A percentile compares a stretch with the other conserved stretches of the same genome.
These are phyloP conservation scores for Diadema setosum DNA, from an alignment of 35 echinoderm and acorn worm genomes.

Conservation along the genomic window DNA sequence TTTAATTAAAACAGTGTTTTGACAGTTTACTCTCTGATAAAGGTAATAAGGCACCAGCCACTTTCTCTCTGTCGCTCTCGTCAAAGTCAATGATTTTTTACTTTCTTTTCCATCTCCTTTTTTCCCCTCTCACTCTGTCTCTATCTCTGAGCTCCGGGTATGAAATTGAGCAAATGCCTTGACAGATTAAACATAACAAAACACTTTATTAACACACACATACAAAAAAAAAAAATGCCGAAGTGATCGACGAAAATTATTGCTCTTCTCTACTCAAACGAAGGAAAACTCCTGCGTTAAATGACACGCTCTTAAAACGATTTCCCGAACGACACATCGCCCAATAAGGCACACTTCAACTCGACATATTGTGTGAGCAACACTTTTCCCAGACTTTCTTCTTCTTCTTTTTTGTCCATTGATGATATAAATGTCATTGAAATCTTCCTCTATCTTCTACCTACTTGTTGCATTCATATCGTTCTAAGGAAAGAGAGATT, in stretches of 20 bases:
- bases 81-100: too few relatives aligned
- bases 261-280: neutral
- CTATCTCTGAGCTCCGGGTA: neutral
- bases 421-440: too few relatives aligned
- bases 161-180: neutral
- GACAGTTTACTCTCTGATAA: constrained; percentile 3
- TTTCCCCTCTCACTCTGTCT: neutral
- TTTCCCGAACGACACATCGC: neutral
- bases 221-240: neutral
- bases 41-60: neutral
- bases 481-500: too few relatives aligned
- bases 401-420: too few relatives aligned
- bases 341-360: neutral
- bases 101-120: too few relatives aligned
- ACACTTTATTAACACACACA: constrained; percentile 16
- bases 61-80: neutral
- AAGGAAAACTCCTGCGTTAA: neutral
- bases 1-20: constrained; percentile 29
- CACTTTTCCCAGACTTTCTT: too few relatives aligned
- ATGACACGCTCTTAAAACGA: neutral
- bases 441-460: too few relatives aligned
- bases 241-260: neutral
- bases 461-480: too few relatives aligned
- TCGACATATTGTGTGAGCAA: too few relatives aligned
- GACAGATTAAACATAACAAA: constrained; percentile 15